Base-by-base conservation (phyloP, 2,113 vertebrate genomes). In the Onychostoma macrolepis region DNA sequence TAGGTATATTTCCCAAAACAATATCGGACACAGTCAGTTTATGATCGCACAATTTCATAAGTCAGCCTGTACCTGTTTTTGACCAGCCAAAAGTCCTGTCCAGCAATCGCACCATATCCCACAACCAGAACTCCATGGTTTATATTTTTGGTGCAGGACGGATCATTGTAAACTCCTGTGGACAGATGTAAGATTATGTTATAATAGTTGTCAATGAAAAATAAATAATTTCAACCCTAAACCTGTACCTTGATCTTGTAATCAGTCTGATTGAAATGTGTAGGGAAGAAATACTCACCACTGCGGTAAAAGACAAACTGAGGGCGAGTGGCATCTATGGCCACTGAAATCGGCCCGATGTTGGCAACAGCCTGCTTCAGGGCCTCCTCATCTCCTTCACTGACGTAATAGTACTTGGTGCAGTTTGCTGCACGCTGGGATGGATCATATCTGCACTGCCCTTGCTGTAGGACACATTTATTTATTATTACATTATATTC, bases 11-110 rank as follows among this genome's bases (percentile, higher is more conserved):
- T 69, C 30, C 15, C 4, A 50, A 50, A 50, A 50, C 48, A 17
- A 50, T 4, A 17, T 50, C 1, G 9, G 6, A 33, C 15, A 6
- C 13, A 33, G 6, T 33, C 2, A 17, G 15, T 9, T 69, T 19
- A 33, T 19, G 6, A 19, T 69, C 65, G 30, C 13, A 67, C 6
- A 67, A 30, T 5, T 65, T 13, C 11, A 58, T 8, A 9, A 19
- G 4, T 19, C 15, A 36, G 15, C 1, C 72, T 87, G 87, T 92
- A 98, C 98, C 98, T 99, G 95, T 99, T 99, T 91, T 99, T 99
- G 56, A 99, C 93, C 56, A 99, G 95, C 98, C 98, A 99, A 33
- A 95, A 99, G 17, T 99, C 97, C 65, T 95, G 91, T 8, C 96
- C 95, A 0, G 92, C 24, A 0, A 94, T 72, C 0, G 90, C 94